Percentiles rank a stretch among this genome's conserved stretches.
phyloP scores from a whole-genome alignment of 1,140 invertebrate genomes.

The Trichogramma pretiosum region DNA sequence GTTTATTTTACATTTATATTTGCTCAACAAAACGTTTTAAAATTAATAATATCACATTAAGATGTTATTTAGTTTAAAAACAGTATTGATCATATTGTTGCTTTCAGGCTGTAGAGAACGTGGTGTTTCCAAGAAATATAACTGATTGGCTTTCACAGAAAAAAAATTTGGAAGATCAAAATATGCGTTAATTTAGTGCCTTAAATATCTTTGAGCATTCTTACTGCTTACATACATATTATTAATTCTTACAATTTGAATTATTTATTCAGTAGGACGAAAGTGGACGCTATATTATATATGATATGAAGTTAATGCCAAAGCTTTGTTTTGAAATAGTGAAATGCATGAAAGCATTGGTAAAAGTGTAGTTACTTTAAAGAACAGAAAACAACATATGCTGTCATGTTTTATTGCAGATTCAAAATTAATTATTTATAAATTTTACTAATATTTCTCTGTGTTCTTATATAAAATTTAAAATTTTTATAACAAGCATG shows the following conservation, averaged over 20 bases:
- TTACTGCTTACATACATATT: constrained; percentile 8
- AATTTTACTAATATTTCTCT: too few relatives aligned
- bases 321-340: constrained; percentile 4
- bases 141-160: constrained; percentile 10
- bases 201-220: constrained; percentile 8
- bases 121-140: constrained; percentile 19
- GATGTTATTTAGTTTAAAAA: constrained; percentile 13
- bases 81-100: constrained; percentile 17
- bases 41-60: too few relatives aligned
- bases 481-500: too few relatives aligned
- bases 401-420: too few relatives aligned
- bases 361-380: too few relatives aligned
- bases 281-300: constrained; percentile 6
- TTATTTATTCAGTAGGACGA: too few relatives aligned
- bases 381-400: too few relatives aligned
- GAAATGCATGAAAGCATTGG: too few relatives aligned
- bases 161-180: constrained; percentile 12
- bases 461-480: too few relatives aligned
- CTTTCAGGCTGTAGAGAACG: constrained; percentile 25
- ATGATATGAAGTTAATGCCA: constrained; percentile 1
- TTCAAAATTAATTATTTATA: too few relatives aligned
- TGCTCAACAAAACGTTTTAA: constrained; percentile 8
- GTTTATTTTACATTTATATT: constrained; percentile 13
- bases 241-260: too few relatives aligned
- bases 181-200: constrained; percentile 12